Evolutionary conservation across 2,888 invertebrate genomes (phyloP).

Genomic region (Abscondita cerata): DNA sequence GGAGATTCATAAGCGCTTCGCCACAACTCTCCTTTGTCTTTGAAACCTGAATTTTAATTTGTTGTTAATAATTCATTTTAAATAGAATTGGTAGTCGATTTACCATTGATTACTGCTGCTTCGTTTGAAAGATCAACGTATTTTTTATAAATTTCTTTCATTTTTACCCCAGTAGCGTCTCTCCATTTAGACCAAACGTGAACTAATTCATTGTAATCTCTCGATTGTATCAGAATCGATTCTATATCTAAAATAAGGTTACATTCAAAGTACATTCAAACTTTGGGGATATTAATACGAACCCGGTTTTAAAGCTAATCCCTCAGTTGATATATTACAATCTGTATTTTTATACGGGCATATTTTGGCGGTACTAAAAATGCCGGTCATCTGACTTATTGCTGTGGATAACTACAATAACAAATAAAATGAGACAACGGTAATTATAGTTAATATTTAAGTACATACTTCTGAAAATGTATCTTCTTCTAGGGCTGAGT

Average conservation of each 20-base stretch:
- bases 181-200: constrained; percentile 73
- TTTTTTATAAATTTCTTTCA: constrained; percentile 65
- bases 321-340: constrained; percentile 49
- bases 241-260: constrained; percentile 50
- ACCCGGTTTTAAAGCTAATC: constrained; percentile 55
- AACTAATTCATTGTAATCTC: constrained; percentile 66
- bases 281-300: background rate
- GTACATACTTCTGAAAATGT: constrained; percentile 53
- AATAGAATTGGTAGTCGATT: no score
- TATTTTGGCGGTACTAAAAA: constrained; percentile 59
- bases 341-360: constrained; percentile 55
- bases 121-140: constrained; percentile 69
- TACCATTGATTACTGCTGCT: constrained; percentile 64
- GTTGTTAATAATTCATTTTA: no score
- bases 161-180: constrained; percentile 67
- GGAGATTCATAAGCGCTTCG: constrained; percentile 58
- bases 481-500: constrained; percentile 55
- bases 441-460: constrained; percentile 1
- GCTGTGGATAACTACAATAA: constrained; percentile 43
- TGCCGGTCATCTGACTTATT: constrained; percentile 45
- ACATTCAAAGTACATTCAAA: background rate
- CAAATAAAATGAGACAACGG: constrained; percentile 2
- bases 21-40: constrained; percentile 63
- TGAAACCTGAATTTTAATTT: constrained; percentile 59
- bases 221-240: constrained; percentile 57